These are phyloP conservation scores for Nipponia nippon DNA, from an alignment of 2,113 vertebrate genomes.

Conservation along the genomic window DNA sequence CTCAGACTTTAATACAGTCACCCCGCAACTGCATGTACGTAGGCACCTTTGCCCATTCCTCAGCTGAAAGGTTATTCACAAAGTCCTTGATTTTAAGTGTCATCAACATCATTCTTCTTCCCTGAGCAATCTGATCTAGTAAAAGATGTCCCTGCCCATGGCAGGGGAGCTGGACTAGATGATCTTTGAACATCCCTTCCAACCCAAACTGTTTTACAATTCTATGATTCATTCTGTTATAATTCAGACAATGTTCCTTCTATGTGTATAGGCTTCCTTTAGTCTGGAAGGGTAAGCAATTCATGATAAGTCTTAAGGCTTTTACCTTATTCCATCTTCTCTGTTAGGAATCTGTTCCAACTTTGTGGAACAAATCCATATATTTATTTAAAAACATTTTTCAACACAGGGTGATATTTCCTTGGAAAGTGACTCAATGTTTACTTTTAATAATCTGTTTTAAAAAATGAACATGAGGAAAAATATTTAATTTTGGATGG, in stretches of 20 bases:
- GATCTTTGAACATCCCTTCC: neutral
- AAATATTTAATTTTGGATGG: neutral
- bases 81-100: neutral
- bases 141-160: neutral
- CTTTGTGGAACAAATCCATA: neutral
- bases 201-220: neutral
- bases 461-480: neutral
- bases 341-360: neutral
- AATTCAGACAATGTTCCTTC: neutral
- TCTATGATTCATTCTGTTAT: neutral
- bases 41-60: neutral
- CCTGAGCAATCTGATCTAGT: neutral
- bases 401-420: neutral
- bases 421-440: neutral
- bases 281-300: neutral
- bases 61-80: neutral
- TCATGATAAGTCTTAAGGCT: neutral
- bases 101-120: neutral
- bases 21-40: fast-evolving
- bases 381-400: neutral
- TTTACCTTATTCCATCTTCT: neutral
- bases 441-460: neutral
- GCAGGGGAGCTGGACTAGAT: neutral
- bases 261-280: neutral
- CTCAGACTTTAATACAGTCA: neutral